A percentile compares a stretch with the other conserved stretches of the same genome.
These are phyloP conservation scores for Kryptolebias marmoratus DNA, from an alignment of 2,113 vertebrate genomes.

Conservation along the genomic window DNA sequence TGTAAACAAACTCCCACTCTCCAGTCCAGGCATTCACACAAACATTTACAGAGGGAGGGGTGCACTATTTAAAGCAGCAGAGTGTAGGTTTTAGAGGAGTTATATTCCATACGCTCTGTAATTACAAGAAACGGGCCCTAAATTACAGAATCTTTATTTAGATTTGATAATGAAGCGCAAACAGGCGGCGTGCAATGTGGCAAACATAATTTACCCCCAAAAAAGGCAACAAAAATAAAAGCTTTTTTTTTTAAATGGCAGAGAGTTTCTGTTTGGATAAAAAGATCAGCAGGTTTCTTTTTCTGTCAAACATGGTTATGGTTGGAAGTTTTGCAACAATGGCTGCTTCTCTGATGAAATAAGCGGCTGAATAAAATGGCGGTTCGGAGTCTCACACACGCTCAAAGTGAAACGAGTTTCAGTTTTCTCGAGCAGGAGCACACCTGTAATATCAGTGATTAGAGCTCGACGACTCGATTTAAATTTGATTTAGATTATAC, in stretches of 20 bases:
- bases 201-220: constrained; percentile 16
- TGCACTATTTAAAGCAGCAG: constrained; percentile 51
- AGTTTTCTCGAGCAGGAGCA: neutral
- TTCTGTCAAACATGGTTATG: constrained; percentile 4
- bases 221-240: neutral
- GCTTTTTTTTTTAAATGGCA: neutral
- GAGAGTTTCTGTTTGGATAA: neutral
- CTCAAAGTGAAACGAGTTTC: neutral
- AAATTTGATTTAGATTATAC: neutral
- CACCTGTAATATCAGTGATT: neutral
- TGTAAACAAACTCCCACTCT: constrained; percentile 49
- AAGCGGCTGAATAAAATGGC: constrained; percentile 20
- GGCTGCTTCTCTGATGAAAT: constrained; percentile 23
- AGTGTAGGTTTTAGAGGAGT: constrained; percentile 41
- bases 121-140: constrained; percentile 58
- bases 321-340: constrained; percentile 1
- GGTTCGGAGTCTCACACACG: neutral
- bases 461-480: neutral
- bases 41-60: constrained; percentile 49
- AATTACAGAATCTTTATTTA: constrained; percentile 62
- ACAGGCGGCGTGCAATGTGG: neutral
- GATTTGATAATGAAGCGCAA: constrained; percentile 39
- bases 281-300: neutral
- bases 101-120: constrained; percentile 44
- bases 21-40: constrained; percentile 42